A percentile compares a stretch with the other conserved stretches of the same genome.
These are phyloP conservation scores for Rhincodon typus DNA, from an alignment of 2,797 vertebrate species.

Conservation along the genomic window DNA sequence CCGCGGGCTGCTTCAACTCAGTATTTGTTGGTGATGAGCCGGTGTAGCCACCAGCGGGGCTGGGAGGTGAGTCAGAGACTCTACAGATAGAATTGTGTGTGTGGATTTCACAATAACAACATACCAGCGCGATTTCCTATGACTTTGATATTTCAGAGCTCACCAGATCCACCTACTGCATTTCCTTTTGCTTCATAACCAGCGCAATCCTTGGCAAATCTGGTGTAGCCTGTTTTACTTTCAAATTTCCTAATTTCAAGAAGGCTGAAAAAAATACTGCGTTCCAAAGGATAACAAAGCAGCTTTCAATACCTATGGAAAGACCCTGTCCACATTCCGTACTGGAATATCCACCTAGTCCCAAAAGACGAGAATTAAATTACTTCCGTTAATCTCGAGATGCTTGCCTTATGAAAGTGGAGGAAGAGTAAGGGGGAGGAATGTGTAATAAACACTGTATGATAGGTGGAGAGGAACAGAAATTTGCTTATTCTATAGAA, in stretches of 20 bases:
- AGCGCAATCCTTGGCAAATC: background rate
- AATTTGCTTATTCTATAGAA: background rate
- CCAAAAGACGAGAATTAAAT: background rate
- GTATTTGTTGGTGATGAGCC: background rate
- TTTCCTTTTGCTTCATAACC: background rate
- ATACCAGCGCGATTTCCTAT: background rate
- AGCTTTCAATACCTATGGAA: background rate
- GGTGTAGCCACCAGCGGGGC: background rate
- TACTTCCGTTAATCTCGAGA: background rate
- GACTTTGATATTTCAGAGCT: background rate
- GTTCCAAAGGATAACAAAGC: background rate
- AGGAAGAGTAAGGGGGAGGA: background rate
- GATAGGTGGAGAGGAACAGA: background rate
- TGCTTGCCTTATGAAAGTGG: background rate
- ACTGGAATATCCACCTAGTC: background rate
- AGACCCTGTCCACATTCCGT: background rate
- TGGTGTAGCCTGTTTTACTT: background rate
- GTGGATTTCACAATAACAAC: background rate
- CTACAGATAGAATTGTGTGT: background rate
- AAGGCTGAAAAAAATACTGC: background rate
- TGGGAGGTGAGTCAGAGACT: background rate
- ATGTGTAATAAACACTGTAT: background rate
- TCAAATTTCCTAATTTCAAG: too few species aligned
- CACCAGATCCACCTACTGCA: background rate
- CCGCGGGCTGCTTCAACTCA: background rate